A percentile compares a stretch with the other conserved stretches of the same genome.
Conservation (phyloP, 2,888 invertebrate genomes). For the Papilio elwesi region DNA sequence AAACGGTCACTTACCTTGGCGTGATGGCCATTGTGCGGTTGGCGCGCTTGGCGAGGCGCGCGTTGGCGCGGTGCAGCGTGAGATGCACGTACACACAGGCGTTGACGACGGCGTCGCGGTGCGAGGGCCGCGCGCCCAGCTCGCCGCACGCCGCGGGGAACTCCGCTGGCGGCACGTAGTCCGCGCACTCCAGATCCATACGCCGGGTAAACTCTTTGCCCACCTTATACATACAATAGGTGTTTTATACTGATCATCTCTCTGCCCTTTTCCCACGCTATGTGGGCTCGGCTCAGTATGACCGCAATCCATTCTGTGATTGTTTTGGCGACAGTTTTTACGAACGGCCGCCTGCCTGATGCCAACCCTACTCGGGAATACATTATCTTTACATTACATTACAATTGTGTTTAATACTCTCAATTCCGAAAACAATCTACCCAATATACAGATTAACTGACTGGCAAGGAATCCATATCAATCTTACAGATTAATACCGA, state of each 20-base stretch:
- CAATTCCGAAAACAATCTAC: too few species aligned
- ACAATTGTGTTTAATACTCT: too few species aligned
- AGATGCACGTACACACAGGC: slow-evolving; percentile 99
- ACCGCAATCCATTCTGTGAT: too few species aligned
- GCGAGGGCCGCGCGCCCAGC: slow-evolving; percentile 89
- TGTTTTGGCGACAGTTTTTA: too few species aligned
- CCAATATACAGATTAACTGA: too few species aligned
- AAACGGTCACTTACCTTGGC: slow-evolving; percentile 86
- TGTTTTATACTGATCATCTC: too few species aligned
- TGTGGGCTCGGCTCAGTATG: too few species aligned
- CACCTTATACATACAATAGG: slow-evolving; percentile 76
- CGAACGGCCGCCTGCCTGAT: too few species aligned
- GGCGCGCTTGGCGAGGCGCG: slow-evolving; percentile 94
- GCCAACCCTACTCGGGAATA: too few species aligned
- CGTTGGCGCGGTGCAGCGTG: slow-evolving; percentile 97
- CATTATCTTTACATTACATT: too few species aligned
- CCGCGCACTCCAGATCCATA: slow-evolving; percentile 95
- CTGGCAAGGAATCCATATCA: too few species aligned
- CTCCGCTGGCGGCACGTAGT: slow-evolving; percentile 94
- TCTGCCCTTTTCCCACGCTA: not conserved
- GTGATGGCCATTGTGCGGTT: slow-evolving; percentile 99
- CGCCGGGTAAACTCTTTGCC: slow-evolving; percentile 98
- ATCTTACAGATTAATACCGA: too few species aligned
- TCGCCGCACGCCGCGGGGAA: slow-evolving; percentile 95
- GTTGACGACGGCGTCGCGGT: slow-evolving; percentile 99